Percentiles rank a stretch among this genome's conserved stretches.
Conservation (phyloP, 2,888 invertebrate genomes). For the Ditula angustiorana region DNA sequence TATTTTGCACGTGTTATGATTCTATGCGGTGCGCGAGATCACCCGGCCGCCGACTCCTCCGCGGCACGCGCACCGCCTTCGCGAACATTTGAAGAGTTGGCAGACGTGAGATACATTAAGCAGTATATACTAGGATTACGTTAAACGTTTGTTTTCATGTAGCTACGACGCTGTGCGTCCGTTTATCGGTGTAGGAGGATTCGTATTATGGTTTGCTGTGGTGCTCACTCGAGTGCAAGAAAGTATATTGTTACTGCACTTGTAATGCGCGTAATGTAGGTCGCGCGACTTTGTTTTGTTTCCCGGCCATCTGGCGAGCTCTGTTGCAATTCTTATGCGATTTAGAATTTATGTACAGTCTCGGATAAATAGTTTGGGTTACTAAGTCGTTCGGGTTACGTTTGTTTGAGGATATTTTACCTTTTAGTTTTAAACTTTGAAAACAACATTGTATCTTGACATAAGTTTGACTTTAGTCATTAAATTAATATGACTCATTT, state of each 20-base stretch:
- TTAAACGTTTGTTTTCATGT: conserved; percentile 11
- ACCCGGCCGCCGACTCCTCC: conserved; percentile 55
- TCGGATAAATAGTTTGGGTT: too few relatives aligned
- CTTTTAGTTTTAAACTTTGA: too few relatives aligned
- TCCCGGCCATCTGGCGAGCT: conserved; percentile 51
- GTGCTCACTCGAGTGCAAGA: conserved; percentile 62
- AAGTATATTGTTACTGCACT: conserved; percentile 76
- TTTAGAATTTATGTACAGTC: conserved; percentile 7
- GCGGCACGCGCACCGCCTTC: conserved; percentile 69
- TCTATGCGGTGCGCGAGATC: conserved; percentile 54
- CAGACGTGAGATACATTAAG: conserved; percentile 50
- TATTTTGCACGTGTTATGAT: conserved; percentile 66
- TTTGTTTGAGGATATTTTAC: background rate
- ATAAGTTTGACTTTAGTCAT: too few relatives aligned
- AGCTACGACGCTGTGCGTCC: conserved; percentile 7
- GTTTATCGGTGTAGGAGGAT: conserved; percentile 15
- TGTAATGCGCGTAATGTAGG: conserved; percentile 74
- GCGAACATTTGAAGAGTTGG: conserved; percentile 65
- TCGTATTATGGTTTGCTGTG: conserved; percentile 8
- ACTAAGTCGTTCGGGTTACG: background rate
- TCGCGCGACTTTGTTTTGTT: conserved; percentile 70
- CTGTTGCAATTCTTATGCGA: conserved; percentile 41
- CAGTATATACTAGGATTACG: conserved; percentile 21
- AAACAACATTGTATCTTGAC: too few relatives aligned
- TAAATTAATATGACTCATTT: too few relatives aligned